Evolutionary conservation across 2,797 vertebrate species (phyloP).

Genomic region (Peromyscus aztecus): DNA sequence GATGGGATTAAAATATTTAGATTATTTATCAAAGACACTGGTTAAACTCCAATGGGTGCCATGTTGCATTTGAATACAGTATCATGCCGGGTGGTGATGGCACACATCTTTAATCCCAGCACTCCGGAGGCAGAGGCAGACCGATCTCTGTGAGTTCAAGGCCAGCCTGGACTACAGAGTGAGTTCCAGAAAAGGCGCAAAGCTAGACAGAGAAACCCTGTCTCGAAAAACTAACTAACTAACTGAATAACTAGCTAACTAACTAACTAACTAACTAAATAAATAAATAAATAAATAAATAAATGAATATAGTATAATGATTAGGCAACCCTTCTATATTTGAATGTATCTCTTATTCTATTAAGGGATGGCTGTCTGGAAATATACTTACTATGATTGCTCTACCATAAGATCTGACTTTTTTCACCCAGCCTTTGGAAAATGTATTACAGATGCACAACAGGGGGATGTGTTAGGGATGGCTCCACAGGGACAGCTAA

Average conservation of each 20-base stretch:
- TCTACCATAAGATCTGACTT: background rate
- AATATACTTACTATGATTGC: background rate
- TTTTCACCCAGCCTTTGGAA: conserved; percentile 20
- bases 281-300: too few species aligned
- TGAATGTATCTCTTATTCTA: background rate
- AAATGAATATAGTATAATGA: background rate
- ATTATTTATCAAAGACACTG: background rate
- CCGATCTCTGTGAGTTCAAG: too few species aligned
- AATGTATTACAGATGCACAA: conserved; percentile 52
- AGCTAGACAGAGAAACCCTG: too few species aligned
- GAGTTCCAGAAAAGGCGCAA: too few species aligned
- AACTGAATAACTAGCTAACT: too few species aligned
- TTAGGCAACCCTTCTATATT: background rate
- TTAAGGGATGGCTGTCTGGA: background rate
- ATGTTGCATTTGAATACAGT: background rate
- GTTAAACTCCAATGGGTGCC: background rate
- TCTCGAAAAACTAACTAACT: too few species aligned
- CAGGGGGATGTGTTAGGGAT: background rate
- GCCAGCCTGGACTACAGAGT: too few species aligned
- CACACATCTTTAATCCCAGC: too few species aligned
- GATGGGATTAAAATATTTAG: background rate
- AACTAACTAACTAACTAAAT: too few species aligned
- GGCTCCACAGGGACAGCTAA: conserved; percentile 54
- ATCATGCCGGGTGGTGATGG: too few species aligned
- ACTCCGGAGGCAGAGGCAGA: too few species aligned